A percentile compares a stretch with the other conserved stretches of the same genome.
phyloP scores from a whole-genome alignment of 2,113 vertebrate genomes.

The Danionella cerebrum region DNA sequence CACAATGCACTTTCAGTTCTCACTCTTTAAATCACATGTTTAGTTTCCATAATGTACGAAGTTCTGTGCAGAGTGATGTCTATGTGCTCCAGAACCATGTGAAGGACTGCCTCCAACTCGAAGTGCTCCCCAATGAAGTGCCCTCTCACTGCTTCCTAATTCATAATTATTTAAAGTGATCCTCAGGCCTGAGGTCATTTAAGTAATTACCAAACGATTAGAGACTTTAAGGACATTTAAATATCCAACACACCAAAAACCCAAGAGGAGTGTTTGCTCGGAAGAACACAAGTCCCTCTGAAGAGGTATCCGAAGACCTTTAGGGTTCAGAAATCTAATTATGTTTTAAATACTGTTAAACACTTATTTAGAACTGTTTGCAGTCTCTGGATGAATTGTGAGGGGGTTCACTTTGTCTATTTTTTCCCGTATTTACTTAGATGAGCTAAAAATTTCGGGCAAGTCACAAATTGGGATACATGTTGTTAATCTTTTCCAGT shows the following conservation, averaged over 20 bases:
- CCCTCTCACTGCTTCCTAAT: conserved; percentile 37
- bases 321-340: background rate
- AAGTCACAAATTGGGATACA: too few species aligned
- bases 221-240: conserved; percentile 46
- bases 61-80: background rate
- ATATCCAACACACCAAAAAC: conserved; percentile 30
- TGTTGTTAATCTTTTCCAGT: too few species aligned
- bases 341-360: background rate
- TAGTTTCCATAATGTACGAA: background rate
- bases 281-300: conserved; percentile 32
- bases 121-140: conserved; percentile 35
- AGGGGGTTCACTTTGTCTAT: background rate
- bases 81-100: conserved; percentile 4
- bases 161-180: conserved; percentile 48
- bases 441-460: too few species aligned
- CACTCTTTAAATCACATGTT: background rate
- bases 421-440: background rate
- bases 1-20: background rate
- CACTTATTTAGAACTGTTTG: background rate
- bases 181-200: conserved; percentile 44
- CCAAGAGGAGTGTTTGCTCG: conserved; percentile 35
- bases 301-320: background rate
- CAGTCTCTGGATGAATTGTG: background rate
- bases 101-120: conserved; percentile 38
- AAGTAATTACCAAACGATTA: conserved; percentile 51